Base-by-base conservation (phyloP, 2,113 vertebrate genomes). In the Sinocyclocheilus maitianheensis region DNA sequence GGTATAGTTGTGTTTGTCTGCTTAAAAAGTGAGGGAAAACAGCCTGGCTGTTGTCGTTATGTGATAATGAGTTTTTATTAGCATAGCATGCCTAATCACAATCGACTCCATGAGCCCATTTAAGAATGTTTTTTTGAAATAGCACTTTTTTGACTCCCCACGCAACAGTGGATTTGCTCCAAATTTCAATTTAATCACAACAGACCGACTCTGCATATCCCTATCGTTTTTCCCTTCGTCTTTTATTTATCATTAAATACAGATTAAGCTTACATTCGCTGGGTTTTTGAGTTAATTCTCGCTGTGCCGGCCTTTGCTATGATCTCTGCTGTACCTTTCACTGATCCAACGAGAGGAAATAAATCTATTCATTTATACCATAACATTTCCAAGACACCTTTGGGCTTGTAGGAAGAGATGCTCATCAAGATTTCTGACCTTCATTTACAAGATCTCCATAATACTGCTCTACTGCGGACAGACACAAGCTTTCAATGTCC, bases 201-300 rank as follows among this genome's bases (percentile, higher is more conserved):
- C 81, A 87, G 84, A 79, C 78, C 69, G 46, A 77, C 72, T 79
- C 65, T 22, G 18, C 40, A 46, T 20, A 84, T 81, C 91, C 90
- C 92, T 94, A 91, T 90, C 92, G 90, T 91, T 92, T 91, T 93
- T 91, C 90, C 91, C 87, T 91, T 46, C 46, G 88, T 76, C 89
- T 93, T 95, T 91, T 92, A 91, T 93, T 94, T 93, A 92, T 93
- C 93, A 92, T 94, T 94, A 94, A 93, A 94, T 84, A 94, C 72
- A 87, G 90, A 58, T 80, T 88, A 55, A 83, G 43, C 75, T 60
- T 89, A 86, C 55, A 89, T 82, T 90, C 63, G 77, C 76, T 24
- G 46, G 55, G 87, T 82, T 90, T 85, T 88, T 60, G 40, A 81
- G 51, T 77, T 69, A 75, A 84, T 81, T 87, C 78, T 77, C 26